Evolutionary conservation across 2,888 invertebrate species (phyloP), one percentile per base, ranked within the genome.

Genomic region (Helicoverpa assulta): DNA sequence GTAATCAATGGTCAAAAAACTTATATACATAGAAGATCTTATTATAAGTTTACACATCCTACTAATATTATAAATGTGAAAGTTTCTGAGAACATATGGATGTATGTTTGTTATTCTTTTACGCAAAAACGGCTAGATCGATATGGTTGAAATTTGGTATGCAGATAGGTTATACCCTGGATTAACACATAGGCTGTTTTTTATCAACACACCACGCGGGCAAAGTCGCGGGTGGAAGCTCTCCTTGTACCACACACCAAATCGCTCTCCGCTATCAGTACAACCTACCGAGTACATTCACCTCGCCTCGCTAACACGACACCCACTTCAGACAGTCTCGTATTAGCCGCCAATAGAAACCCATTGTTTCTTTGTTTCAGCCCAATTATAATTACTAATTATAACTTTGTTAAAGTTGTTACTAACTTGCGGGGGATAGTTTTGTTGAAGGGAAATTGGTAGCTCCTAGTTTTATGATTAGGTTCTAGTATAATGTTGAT

Each of bases 311-410:
- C 66, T 79, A 89, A 85, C 91, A 89, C 83, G 61, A 85, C 90
- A 77, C 90, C 90, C 89, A 90, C 92, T 91, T 78, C 81, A 78
- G 85, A 82, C 83, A 64, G 72, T 84, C 85, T 86, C 83, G 77
- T 90, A 90, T 91, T 91, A 92, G 86, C 88, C 78, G 80, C 86
- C 86, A 85, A 90, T 91, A 84, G 74, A 81, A 76, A 67, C 67
- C 67, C 29, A 51, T 82, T 73, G 80, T 76, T 64, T 73, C 53
- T 63, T 76, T 71, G 61, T 65, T 59, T 62, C 21, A 54, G 29
- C 3, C 16, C 7, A 52, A 61, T 53, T 33, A 53, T 51, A 26
- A 58, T 61, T 12, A 54, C 10, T 63, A 40, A 18, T 40, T 62
- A 18, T 37, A 53, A 21, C 8, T 14, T 8, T 50, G 47, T 58